Percentiles rank a stretch among this genome's conserved stretches.
Conservation (phyloP, 2,888 invertebrate species). For the Trichopria drosophilae region DNA sequence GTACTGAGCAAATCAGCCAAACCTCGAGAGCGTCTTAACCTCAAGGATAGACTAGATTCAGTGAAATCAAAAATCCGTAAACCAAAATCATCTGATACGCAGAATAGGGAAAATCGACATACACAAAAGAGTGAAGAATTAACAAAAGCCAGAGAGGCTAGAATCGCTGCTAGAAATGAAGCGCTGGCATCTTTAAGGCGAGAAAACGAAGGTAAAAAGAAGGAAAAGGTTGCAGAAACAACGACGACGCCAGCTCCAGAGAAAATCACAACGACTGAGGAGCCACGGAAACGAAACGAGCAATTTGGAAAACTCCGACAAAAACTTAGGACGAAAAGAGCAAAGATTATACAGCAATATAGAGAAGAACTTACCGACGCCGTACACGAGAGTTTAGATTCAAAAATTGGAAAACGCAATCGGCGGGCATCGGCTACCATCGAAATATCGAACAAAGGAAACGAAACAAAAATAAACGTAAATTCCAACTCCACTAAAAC, state of each 20-base stretch:
- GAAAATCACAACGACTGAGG: conserved; percentile 22
- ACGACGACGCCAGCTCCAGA: too few species aligned
- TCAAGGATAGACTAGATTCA: too few species aligned
- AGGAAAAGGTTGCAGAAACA: conserved; percentile 28
- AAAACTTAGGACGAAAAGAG: conserved; percentile 35
- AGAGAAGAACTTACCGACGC: conserved; percentile 35
- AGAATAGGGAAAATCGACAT: too few species aligned
- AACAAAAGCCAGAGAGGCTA: conserved; percentile 20
- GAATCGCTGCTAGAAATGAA: conserved; percentile 30
- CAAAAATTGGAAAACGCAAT: not conserved
- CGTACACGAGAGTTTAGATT: conserved; percentile 23
- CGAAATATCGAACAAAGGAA: too few species aligned
- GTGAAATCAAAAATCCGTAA: too few species aligned
- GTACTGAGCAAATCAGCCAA: not conserved
- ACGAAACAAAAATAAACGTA: too few species aligned
- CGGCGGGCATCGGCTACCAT: too few species aligned
- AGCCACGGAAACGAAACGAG: conserved; percentile 30
- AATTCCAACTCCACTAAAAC: too few species aligned
- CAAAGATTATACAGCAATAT: conserved; percentile 35
- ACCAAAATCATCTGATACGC: too few species aligned
- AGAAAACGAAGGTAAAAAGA: conserved; percentile 31
- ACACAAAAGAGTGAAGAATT: conserved; percentile 14
- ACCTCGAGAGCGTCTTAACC: too few species aligned
- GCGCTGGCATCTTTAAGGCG: conserved; percentile 31
- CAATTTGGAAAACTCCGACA: conserved; percentile 36